Evolutionary conservation across 37 sponge, comb jelly and placozoan genomes (phyloP).

Genomic region (Beroe ovata): DNA sequence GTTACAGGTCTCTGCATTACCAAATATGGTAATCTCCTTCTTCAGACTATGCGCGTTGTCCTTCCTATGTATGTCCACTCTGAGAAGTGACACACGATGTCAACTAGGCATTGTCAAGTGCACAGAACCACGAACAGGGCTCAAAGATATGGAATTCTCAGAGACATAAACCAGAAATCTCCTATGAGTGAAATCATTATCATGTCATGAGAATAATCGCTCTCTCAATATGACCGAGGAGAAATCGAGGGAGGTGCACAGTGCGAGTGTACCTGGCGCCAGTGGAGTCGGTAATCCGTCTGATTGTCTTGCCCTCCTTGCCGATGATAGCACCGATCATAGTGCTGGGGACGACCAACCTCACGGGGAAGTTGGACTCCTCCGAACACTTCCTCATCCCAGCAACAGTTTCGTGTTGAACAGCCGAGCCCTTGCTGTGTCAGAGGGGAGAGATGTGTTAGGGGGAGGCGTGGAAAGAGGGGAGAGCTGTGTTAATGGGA

Average conservation of each 20-base stretch:
- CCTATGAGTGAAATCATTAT: too few species aligned
- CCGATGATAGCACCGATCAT: constrained; percentile 65
- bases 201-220: too few species aligned
- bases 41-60: constrained; percentile 63
- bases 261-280: constrained; percentile 46
- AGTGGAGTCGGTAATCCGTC: constrained; percentile 50
- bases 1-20: constrained; percentile 39
- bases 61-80: constrained; percentile 66
- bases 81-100: too few species aligned
- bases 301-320: constrained; percentile 66
- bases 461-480: too few species aligned
- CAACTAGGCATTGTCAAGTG: too few species aligned
- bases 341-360: constrained; percentile 34
- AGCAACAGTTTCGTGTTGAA: too few species aligned
- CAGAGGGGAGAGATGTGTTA: too few species aligned
- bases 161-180: too few species aligned
- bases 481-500: too few species aligned
- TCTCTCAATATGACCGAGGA: too few species aligned
- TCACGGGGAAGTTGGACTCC: constrained; percentile 32
- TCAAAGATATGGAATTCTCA: too few species aligned
- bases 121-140: too few species aligned
- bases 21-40: constrained; percentile 61
- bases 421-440: background rate
- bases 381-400: background rate
- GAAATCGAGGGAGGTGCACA: background rate